phyloP scores from a whole-genome alignment of 2,797 vertebrate genomes.

The Tamandua tetradactyla region DNA sequence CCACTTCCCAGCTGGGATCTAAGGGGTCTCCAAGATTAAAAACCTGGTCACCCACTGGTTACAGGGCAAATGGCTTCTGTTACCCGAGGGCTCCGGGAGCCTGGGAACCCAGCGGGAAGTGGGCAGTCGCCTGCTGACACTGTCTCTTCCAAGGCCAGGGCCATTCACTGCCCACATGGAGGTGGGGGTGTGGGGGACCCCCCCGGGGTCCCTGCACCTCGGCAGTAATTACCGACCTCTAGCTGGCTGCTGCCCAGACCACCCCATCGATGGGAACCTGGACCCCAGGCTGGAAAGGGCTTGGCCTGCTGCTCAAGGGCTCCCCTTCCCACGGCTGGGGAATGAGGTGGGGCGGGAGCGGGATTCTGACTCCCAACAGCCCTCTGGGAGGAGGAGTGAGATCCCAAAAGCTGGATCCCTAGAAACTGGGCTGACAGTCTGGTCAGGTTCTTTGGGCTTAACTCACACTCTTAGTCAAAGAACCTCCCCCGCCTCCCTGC shows the following conservation, averaged over 20 bases:
- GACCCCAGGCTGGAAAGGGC: background rate
- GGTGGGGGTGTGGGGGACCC: conserved; percentile 44
- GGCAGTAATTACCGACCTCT: conserved; percentile 25
- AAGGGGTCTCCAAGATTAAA: conserved; percentile 74
- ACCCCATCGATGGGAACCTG: conserved; percentile 65
- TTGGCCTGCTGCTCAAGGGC: background rate
- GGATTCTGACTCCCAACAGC: background rate
- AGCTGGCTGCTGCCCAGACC: conserved; percentile 71
- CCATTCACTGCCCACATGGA: conserved; percentile 69
- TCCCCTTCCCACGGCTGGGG: background rate
- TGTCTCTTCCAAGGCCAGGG: conserved; percentile 67
- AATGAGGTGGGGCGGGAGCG: background rate
- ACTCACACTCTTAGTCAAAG: background rate
- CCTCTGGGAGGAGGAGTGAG: background rate
- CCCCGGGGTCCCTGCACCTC: conserved; percentile 49
- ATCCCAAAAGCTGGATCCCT: background rate
- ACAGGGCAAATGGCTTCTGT: conserved; percentile 75
- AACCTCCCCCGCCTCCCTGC: background rate
- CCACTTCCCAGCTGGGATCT: conserved; percentile 59
- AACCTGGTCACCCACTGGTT: conserved; percentile 73
- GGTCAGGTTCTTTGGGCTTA: background rate
- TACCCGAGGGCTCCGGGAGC: conserved; percentile 79
- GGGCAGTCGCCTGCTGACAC: conserved; percentile 63
- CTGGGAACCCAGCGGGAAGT: conserved; percentile 85
- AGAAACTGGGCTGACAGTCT: background rate